Evolutionary conservation across 2,888 invertebrate species (phyloP).

Genomic region (Brachypalpus laphriformis): DNA sequence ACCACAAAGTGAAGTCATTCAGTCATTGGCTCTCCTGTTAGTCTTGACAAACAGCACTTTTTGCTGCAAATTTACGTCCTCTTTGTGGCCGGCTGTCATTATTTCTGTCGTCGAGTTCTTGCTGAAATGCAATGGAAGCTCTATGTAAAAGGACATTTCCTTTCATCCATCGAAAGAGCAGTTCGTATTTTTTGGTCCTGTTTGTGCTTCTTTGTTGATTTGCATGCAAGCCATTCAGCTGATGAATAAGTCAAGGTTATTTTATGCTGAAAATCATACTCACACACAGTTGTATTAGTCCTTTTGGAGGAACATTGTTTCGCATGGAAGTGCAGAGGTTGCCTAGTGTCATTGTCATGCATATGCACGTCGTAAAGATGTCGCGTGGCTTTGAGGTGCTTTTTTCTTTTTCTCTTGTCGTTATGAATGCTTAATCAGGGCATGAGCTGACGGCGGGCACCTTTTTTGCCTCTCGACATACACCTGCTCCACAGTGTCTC

Average conservation of each 20-base stretch:
- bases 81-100: slow-evolving; percentile 24
- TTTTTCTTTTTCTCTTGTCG: slow-evolving; percentile 16
- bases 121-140: neutral
- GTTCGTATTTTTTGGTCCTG: neutral
- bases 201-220: slow-evolving; percentile 16
- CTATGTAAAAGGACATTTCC: neutral
- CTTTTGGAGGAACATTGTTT: slow-evolving; percentile 21
- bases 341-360: slow-evolving; percentile 58
- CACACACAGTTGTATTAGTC: neutral
- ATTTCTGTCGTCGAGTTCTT: slow-evolving; percentile 9
- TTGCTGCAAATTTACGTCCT: slow-evolving; percentile 24
- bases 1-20: slow-evolving; percentile 55
- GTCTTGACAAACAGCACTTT: slow-evolving; percentile 55
- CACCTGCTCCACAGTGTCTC: neutral
- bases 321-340: slow-evolving; percentile 1
- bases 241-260: slow-evolving; percentile 67
- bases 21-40: slow-evolving; percentile 44
- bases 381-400: slow-evolving; percentile 37
- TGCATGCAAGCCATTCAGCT: slow-evolving; percentile 42
- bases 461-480: neutral
- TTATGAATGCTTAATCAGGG: slow-evolving; percentile 52
- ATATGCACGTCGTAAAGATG: slow-evolving; percentile 54
- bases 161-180: neutral
- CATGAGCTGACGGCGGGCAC: slow-evolving; percentile 15
- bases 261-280: neutral